phyloP scores from a whole-genome alignment of 2,888 invertebrate species.

The Diaphora mendica region DNA sequence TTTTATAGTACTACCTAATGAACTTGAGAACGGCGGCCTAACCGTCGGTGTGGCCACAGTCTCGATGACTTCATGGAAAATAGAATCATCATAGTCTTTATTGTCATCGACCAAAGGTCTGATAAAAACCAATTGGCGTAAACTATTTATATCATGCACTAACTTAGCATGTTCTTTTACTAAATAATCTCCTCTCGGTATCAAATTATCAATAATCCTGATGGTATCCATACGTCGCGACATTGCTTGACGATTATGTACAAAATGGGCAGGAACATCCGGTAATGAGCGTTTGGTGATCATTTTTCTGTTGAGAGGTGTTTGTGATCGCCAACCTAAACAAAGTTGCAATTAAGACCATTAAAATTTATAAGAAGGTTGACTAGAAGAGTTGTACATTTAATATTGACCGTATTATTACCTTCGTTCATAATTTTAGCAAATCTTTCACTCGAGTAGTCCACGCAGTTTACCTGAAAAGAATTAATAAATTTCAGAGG shows the following conservation, averaged over 20 bases:
- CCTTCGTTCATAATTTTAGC: slow-evolving; percentile 62
- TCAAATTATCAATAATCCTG: slow-evolving; percentile 39
- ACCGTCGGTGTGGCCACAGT: slow-evolving; percentile 61
- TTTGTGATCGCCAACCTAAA: slow-evolving; percentile 54
- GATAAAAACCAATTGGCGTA: slow-evolving; percentile 73
- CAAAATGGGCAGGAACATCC: slow-evolving; percentile 33
- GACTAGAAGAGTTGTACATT: neutral
- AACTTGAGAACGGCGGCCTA: slow-evolving; percentile 15
- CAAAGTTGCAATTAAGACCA: slow-evolving; percentile 7
- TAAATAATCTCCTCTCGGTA: slow-evolving; percentile 44
- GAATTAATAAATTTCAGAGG: neutral
- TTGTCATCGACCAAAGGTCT: slow-evolving; percentile 69
- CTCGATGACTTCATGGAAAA: slow-evolving; percentile 77
- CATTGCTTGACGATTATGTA: slow-evolving; percentile 27
- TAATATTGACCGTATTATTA: slow-evolving; percentile 32
- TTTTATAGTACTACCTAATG: slow-evolving; percentile 31
- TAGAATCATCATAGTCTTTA: slow-evolving; percentile 78
- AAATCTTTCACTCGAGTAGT: slow-evolving; percentile 61
- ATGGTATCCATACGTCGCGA: slow-evolving; percentile 31
- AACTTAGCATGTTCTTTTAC: slow-evolving; percentile 80
- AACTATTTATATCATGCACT: slow-evolving; percentile 80
- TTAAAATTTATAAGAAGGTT: neutral
- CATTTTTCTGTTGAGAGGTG: slow-evolving; percentile 36
- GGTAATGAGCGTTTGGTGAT: slow-evolving; percentile 37
- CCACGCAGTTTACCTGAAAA: slow-evolving; percentile 76